A percentile compares a stretch with the other conserved stretches of the same genome.
Conservation (phyloP, 2,797 vertebrate genomes). For the Merluccius polli region DNA sequence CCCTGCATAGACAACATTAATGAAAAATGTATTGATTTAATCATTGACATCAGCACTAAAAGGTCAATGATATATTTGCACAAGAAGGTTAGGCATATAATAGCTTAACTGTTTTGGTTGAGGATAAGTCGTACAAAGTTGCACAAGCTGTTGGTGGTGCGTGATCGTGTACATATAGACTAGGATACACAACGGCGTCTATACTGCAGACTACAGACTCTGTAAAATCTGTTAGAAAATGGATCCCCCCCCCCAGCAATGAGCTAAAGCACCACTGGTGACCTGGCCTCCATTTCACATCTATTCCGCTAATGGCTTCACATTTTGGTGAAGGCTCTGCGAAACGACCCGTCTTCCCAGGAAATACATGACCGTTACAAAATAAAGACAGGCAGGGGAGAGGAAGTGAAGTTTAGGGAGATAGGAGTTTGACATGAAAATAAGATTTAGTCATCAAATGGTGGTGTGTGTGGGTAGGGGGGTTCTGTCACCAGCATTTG, state of each 20-base stretch:
- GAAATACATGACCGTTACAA: neutral
- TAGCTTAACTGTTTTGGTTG: too few relatives aligned
- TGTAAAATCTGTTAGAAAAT: neutral
- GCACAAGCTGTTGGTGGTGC: too few relatives aligned
- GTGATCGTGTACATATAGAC: neutral
- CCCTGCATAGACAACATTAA: too few relatives aligned
- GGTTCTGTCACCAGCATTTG: too few relatives aligned
- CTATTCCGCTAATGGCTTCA: slow-evolving; percentile 17
- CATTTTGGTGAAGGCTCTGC: slow-evolving; percentile 2
- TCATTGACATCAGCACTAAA: too few relatives aligned
- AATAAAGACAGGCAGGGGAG: slow-evolving; percentile 6
- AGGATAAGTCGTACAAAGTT: too few relatives aligned
- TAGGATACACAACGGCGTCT: neutral
- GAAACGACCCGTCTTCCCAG: slow-evolving; percentile 5
- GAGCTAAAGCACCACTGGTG: slow-evolving; percentile 23
- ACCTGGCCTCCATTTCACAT: slow-evolving; percentile 26
- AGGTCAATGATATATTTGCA: too few relatives aligned
- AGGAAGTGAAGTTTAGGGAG: neutral
- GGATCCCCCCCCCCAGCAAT: slow-evolving; percentile 10
- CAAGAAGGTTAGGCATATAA: too few relatives aligned
- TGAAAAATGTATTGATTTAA: too few relatives aligned
- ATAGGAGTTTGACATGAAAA: slow-evolving; percentile 12
- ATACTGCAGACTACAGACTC: neutral
- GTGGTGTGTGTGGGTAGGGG: neutral
- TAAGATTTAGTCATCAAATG: neutral